Percentiles rank a stretch among this genome's conserved stretches.
phyloP scores from a whole-genome alignment of 2,113 vertebrate species.

The Climacteris rufus region DNA sequence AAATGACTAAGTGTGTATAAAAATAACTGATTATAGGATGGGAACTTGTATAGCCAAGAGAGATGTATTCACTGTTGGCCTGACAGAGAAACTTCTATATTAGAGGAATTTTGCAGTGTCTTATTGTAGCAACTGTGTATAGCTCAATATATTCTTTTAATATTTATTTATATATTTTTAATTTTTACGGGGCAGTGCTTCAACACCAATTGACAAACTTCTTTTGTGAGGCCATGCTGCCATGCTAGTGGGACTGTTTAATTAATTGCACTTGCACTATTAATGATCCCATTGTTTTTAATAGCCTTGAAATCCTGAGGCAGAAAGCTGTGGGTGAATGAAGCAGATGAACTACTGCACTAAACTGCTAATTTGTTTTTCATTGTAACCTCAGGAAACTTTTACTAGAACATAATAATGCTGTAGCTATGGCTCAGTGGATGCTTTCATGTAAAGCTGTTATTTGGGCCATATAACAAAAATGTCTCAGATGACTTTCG shows the following conservation, averaged over 20 bases:
- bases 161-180: neutral
- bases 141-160: neutral
- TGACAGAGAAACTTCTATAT: neutral
- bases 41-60: neutral
- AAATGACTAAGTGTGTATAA: neutral
- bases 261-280: neutral
- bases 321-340: neutral
- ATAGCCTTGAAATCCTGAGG: neutral
- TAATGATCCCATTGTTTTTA: neutral
- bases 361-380: conserved; percentile 27
- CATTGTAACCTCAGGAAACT: conserved; percentile 30
- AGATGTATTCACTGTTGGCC: neutral
- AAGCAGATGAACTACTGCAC: neutral
- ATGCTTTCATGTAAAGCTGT: neutral
- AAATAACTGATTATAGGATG: neutral
- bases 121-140: neutral
- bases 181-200: neutral
- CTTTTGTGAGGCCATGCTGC: neutral
- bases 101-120: neutral
- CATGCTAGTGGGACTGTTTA: neutral
- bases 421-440: neutral
- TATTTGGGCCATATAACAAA: neutral
- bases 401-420: neutral
- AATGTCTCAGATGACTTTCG: neutral
- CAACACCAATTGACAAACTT: neutral